Evolutionary conservation across 2,797 vertebrate genomes (phyloP).

Genomic region (Phylloscopus collybita): DNA sequence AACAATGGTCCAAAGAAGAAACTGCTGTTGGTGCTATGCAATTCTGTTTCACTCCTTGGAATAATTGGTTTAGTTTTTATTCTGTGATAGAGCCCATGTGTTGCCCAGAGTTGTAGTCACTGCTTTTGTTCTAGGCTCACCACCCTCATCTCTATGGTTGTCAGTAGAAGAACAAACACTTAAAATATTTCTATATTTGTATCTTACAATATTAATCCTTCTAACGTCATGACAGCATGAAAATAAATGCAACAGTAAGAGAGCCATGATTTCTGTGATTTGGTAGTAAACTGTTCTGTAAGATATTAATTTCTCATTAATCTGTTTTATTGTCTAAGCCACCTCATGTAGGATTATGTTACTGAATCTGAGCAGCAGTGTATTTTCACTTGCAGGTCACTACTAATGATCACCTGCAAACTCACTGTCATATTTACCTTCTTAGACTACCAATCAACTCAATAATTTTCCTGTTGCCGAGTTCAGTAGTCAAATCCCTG

Average conservation of each 20-base stretch:
- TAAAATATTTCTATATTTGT: neutral
- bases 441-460: neutral
- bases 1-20: neutral
- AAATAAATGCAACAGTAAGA: neutral
- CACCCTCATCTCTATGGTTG: neutral
- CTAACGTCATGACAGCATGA: neutral
- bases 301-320: neutral
- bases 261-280: neutral
- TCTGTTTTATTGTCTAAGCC: neutral
- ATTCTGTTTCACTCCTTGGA: neutral
- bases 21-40: neutral
- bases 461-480: neutral
- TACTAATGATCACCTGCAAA: neutral
- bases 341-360: neutral
- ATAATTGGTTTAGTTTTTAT: neutral
- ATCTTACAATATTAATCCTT: neutral
- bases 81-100: neutral
- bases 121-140: neutral
- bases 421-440: neutral
- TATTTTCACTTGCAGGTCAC: neutral
- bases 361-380: neutral
- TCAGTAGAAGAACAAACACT: neutral
- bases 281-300: neutral
- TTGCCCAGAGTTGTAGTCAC: neutral
- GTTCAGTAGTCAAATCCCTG: neutral